These are phyloP conservation scores for Piliocolobus tephrosceles DNA, from an alignment of 2,113 vertebrate genomes.

Conservation along the genomic window DNA sequence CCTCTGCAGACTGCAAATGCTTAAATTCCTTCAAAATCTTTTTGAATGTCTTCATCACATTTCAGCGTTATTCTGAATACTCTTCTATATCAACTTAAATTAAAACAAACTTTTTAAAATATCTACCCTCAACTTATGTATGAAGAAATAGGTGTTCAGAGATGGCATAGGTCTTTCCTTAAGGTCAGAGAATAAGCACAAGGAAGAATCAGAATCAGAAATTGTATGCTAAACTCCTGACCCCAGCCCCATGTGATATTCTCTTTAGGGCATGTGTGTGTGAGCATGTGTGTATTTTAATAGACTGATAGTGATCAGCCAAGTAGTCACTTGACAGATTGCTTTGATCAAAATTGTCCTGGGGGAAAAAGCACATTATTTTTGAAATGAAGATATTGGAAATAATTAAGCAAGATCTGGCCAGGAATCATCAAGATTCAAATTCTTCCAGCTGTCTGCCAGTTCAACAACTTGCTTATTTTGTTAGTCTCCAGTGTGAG, in stretches of 20 bases:
- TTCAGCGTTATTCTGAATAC: background rate
- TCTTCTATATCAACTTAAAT: background rate
- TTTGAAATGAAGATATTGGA: conserved; percentile 35
- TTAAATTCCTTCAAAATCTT: background rate
- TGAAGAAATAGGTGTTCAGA: background rate
- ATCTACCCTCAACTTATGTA: background rate
- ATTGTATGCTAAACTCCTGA: background rate
- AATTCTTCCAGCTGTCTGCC: background rate
- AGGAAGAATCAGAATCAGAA: background rate
- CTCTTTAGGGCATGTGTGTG: background rate
- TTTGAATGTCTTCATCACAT: background rate
- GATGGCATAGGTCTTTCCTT: background rate
- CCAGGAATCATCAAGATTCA: background rate
- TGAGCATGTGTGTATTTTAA: background rate
- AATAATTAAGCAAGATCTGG: conserved; percentile 32
- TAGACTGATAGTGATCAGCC: background rate
- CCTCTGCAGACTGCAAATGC: background rate
- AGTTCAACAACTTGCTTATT: background rate
- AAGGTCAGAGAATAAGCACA: background rate
- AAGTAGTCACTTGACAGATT: conserved; percentile 20
- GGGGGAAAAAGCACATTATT: background rate
- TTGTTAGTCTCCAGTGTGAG: background rate
- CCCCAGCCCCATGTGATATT: background rate
- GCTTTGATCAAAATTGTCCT: background rate
- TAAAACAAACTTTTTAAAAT: background rate